Evolutionary conservation across 2,888 invertebrate genomes (phyloP).

Genomic region (Caenorhabditis sulstoni): DNA sequence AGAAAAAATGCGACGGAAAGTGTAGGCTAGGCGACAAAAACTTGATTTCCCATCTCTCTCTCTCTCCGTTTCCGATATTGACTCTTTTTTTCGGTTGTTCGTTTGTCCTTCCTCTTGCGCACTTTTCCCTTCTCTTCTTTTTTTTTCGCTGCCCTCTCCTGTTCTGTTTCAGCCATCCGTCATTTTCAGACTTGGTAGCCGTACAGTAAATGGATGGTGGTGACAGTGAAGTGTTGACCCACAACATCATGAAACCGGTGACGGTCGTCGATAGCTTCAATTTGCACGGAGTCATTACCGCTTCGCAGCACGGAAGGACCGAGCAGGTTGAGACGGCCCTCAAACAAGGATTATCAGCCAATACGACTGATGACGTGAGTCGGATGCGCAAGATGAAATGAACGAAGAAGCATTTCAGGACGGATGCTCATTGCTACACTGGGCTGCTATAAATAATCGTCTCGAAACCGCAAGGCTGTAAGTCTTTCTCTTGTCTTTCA

Average conservation of each 20-base stretch:
- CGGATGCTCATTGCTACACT: constrained; percentile 96
- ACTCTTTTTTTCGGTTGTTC: constrained; percentile 12
- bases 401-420: constrained; percentile 83
- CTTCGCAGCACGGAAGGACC: constrained; percentile 65
- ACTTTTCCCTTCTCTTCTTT: not conserved
- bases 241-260: constrained; percentile 31
- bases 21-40: constrained; percentile 27
- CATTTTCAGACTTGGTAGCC: constrained; percentile 42
- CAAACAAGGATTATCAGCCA: constrained; percentile 51
- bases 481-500: constrained; percentile 3
- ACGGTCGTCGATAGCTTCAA: constrained; percentile 29
- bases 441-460: constrained; percentile 99
- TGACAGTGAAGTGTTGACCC: constrained; percentile 49
- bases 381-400: not conserved
- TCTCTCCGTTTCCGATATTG: constrained; percentile 22
- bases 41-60: constrained; percentile 35
- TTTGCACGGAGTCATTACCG: constrained; percentile 52
- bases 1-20: not conserved
- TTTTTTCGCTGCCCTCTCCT: constrained; percentile 8
- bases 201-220: constrained; percentile 30
- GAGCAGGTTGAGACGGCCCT: constrained; percentile 54
- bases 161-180: constrained; percentile 1
- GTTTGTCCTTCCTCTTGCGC: constrained; percentile 12
- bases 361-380: constrained; percentile 57
- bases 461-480: constrained; percentile 58